Evolutionary conservation across 1,140 invertebrate species (phyloP), one percentile per base, ranked within the genome.

Genomic region (Sitophilus oryzae): DNA sequence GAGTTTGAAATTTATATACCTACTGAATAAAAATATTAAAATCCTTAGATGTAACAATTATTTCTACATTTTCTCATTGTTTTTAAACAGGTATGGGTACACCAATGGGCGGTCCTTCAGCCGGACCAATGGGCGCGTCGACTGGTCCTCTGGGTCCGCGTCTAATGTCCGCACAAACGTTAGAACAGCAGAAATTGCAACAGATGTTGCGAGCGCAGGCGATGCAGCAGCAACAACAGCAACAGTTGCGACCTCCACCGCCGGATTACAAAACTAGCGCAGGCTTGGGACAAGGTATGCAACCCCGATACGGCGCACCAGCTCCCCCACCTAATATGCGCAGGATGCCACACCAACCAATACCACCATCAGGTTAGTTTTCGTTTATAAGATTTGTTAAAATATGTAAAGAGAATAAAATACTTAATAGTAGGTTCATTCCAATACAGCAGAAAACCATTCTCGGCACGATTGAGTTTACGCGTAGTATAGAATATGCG

Each of bases 241-340:
- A 70, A 43, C 64, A 65, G 56, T 64, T 65, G 3, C 74, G 85
- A 40, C 85, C 85, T 11, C 85, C 85, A 18, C 85, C 85, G 20
- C 85, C 85, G 1, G 85, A 88, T 67, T 87, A 88, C 70, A 88
- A 86, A 73, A 78, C 82, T 2, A 76, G 76, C 73, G 56, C 81
- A 76, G 68, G 76, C 58, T 79, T 82, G 74, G 80, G 79, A 77
- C 80, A 79, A 63, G 69, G 69, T 44, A 78, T 75, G 75, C 72
- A 47, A 61, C 74, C 66, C 0, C 45, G 71, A 36, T 70, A 66
- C 55, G 49, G 43, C 0, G 44, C 50, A 5, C 57, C 71, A 15
- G 44, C 56, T 9, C 70, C 69, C 20, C 72, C 78, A n/a, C 79
- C 78, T 23, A 76, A 73, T 45, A 82, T 82, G 71, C 70, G 82